A percentile compares a stretch with the other conserved stretches of the same genome.
Conservation (phyloP, 2,888 invertebrate species). For the Ganaspis brasiliensis region DNA sequence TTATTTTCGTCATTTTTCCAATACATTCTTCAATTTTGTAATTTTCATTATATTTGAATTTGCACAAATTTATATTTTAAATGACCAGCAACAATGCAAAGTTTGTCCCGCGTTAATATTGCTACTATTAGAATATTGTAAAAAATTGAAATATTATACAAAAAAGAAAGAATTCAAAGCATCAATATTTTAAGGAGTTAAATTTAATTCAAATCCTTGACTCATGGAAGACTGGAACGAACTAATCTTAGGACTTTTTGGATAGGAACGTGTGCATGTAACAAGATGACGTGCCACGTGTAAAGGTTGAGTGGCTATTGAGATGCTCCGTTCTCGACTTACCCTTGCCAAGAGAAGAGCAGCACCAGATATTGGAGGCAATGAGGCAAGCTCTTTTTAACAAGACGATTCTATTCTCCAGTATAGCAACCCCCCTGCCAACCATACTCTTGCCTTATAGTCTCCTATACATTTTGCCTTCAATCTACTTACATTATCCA, state of each 20-base stretch:
- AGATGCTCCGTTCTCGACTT: slow-evolving; percentile 73
- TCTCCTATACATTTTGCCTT: slow-evolving; percentile 23
- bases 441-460: slow-evolving; percentile 28
- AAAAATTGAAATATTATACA: too few species aligned
- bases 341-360: slow-evolving; percentile 67
- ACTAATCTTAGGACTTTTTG: slow-evolving; percentile 6
- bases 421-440: slow-evolving; percentile 44
- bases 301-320: slow-evolving; percentile 75
- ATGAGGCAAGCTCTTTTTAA: slow-evolving; percentile 80
- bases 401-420: slow-evolving; percentile 74
- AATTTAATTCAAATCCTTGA: slow-evolving; percentile 19
- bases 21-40: too few species aligned
- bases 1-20: too few species aligned
- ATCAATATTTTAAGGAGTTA: slow-evolving; percentile 37
- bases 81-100: too few species aligned
- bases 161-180: not conserved
- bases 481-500: slow-evolving; percentile 13
- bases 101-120: too few species aligned
- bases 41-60: too few species aligned
- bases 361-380: slow-evolving; percentile 79
- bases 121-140: too few species aligned
- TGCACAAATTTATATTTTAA: too few species aligned
- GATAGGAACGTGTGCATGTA: slow-evolving; percentile 54
- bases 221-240: slow-evolving; percentile 24
- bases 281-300: slow-evolving; percentile 65